Evolutionary conservation across 2,797 vertebrate genomes (phyloP), one percentile per base, ranked within the genome.

Genomic region (Synaphobranchus kaupii): DNA sequence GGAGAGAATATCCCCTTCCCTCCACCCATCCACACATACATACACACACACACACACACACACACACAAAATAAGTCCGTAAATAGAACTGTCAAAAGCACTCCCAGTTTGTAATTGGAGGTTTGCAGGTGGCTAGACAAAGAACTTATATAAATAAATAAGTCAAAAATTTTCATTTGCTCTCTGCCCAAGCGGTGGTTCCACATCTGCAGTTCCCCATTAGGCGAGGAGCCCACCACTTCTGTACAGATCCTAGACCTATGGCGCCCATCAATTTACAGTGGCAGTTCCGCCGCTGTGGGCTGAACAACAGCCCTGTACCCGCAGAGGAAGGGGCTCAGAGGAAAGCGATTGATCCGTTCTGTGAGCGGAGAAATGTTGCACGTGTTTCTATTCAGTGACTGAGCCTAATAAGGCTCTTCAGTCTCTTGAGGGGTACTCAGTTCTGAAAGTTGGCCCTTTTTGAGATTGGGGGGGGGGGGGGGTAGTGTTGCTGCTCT

Each of bases 41-140:
- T 9, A n/a, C 39, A 3, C 78, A 66, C 63, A 66, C 25, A 63
- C 63, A 66, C 63, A 28, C n/a, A 68, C 63, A 28, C 63, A n/a
- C n/a, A 68, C 48, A 39, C 34, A 47, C 73, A 78, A 54, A 84
- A 84, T 56, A 83, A 56, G 48, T 28, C 4, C 20, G 39, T 44
- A 76, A 87, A 84, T 84, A 54, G 86, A 87, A 73, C 68, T 87
- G 54, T 54, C 83, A 66, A 87, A 84, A 63, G 50, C 86, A 71
- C 84, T 87, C 86, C 81, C 68, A 52, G 52, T 87, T 48, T 73
- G 86, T 84, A 76, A 87, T 84, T 84, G 48, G 81, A 87, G 66
- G 78, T 84, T 84, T 87, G 63, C 81, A 84, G 86, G 86, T 73
- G 86, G 81, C 83, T 73, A 84, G n/a, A 84, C 63, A 87, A 73